Evolutionary conservation across 2,888 invertebrate genomes (phyloP).

Genomic region (Schizotus pectinicornis): DNA sequence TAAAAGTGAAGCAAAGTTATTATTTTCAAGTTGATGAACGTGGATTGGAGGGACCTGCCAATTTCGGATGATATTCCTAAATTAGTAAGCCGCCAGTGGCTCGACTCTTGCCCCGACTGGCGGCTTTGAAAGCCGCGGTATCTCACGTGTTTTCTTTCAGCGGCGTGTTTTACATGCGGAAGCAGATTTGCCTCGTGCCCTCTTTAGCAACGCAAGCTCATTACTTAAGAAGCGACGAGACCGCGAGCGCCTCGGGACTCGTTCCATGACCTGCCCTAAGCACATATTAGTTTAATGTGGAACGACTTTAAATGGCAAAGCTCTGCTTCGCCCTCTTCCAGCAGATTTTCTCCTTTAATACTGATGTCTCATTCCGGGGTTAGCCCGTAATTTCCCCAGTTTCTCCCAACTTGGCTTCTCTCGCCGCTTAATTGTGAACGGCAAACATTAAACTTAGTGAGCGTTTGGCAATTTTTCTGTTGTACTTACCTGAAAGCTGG

Average conservation of each 20-base stretch:
- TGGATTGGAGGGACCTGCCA: no score
- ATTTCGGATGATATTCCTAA: no score
- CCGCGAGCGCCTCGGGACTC: slow-evolving; percentile 48
- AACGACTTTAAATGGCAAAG: slow-evolving; percentile 44
- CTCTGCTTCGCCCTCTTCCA: slow-evolving; percentile 6
- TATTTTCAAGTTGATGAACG: no score
- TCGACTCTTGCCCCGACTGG: no score
- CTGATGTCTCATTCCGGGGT: slow-evolving; percentile 4
- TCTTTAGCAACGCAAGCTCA: slow-evolving; percentile 49
- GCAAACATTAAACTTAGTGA: no score
- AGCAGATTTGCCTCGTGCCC: slow-evolving; percentile 45
- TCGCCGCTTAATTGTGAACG: no score
- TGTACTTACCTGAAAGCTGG: no score
- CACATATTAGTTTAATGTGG: slow-evolving; percentile 55
- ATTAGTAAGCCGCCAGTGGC: no score
- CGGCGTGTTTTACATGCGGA: slow-evolving; percentile 45
- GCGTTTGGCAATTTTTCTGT: no score
- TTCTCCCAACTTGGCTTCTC: no score
- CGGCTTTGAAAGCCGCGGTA: background rate
- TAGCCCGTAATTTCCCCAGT: no score
- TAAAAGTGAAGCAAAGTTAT: no score
- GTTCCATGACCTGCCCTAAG: slow-evolving; percentile 51
- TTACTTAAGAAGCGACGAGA: slow-evolving; percentile 54
- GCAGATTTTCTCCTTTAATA: slow-evolving; percentile 25
- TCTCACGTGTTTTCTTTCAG: slow-evolving; percentile 9